These are phyloP conservation scores for Amblyornis subalaris DNA, from an alignment of 2,113 vertebrate genomes.

Conservation along the genomic window DNA sequence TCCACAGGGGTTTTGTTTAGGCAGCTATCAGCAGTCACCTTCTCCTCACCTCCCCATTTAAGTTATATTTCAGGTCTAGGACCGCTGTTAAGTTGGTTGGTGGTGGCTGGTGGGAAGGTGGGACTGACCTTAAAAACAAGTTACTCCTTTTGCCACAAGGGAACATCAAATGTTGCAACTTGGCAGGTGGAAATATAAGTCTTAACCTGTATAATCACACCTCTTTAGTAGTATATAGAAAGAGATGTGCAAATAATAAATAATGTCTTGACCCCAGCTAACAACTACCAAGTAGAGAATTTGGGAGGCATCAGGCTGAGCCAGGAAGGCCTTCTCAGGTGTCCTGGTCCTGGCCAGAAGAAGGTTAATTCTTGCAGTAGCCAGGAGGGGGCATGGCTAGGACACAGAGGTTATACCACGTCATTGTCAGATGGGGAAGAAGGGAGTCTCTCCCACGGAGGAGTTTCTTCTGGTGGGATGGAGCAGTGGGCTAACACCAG, in stretches of 20 bases:
- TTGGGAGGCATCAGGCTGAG: not conserved
- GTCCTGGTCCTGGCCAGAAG: not conserved
- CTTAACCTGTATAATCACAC: not conserved
- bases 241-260: not conserved
- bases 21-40: not conserved
- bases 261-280: not conserved
- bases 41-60: not conserved
- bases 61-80: not conserved
- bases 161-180: not conserved
- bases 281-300: not conserved
- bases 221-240: not conserved
- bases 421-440: not conserved
- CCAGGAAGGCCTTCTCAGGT: not conserved
- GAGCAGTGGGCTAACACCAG: fast-evolving
- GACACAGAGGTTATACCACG: not conserved
- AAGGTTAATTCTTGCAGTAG: not conserved
- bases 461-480: not conserved
- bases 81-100: not conserved
- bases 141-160: not conserved
- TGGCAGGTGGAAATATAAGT: not conserved
- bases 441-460: not conserved
- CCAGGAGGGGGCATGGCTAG: not conserved
- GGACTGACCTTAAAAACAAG: not conserved
- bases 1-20: fast-evolving
- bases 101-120: not conserved